Evolutionary conservation across 1,140 invertebrate species (phyloP), one percentile per base, ranked within the genome.

Genomic region (Sycophaga agraensis): DNA sequence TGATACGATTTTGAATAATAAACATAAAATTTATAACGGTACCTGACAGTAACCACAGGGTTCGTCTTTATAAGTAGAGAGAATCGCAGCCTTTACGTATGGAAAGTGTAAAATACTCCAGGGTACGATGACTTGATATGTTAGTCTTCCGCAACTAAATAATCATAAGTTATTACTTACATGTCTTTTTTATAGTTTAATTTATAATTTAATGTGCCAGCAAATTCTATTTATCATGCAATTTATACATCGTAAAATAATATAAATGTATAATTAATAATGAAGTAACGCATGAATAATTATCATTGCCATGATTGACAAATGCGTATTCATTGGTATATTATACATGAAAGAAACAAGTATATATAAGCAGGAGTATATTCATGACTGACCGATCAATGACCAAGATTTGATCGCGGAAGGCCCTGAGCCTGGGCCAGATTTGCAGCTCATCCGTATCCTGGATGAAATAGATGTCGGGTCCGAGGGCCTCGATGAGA

Each of bases 81-180:
- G 63, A 34, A 80, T 74, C 16, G 78, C 77, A 1, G 75, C 78
- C 66, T 77, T 79, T 1, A 80, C 75, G 42, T 80, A 80, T 3
- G 78, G 76, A 54, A 76, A 76, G n/a, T 76, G 72, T 12, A 78
- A 42, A 56, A 76, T 76, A 54, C 79, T 81, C 76, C 75, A 82
- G 1, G 79, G 79, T 6, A 73, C 67, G 6, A 79, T 76, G 0
- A 81, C 67, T 61, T 80, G 71, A 60, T 79, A 82, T 0, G 74
- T 68, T 37, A 81, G 24, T 59, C 64, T 73, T 1, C 78, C 77
- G 55, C 79, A 82, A 16, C 78, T 79, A 65, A 4, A 35, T n/a
- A n/a, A n/a, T n/a, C n/a, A n/a, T n/a, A n/a, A 28, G 31, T 31
- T 31, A 16, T n/a, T 3, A 11, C 3, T 11, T 7, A 5, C 14